Evolutionary conservation across 2,888 invertebrate genomes (phyloP), one percentile per base, ranked within the genome.

Genomic region (Phortica magna): DNA sequence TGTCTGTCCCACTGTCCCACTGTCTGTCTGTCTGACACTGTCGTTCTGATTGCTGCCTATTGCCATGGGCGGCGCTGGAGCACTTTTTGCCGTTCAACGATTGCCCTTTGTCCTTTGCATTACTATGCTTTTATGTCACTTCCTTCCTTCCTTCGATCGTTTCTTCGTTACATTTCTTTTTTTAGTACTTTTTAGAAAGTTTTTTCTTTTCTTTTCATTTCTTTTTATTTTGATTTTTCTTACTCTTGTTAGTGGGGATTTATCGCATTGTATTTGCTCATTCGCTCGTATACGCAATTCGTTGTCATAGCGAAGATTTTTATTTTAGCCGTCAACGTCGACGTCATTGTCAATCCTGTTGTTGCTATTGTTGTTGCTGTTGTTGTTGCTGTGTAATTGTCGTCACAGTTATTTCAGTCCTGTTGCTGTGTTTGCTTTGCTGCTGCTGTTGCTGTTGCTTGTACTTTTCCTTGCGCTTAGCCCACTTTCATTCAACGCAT

Each of bases 51-150:
- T 85, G 87, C 83, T 81, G 88, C 87, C 85, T 85, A 87, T 85
- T 84, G 87, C 87, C 88, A 85, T 83, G 83, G 87, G 88, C 85
- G 85, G 87, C 88, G 88, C 83, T 14, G 48, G 48, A 48, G 48
- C 2, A 87, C 82, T 81, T 84, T 85, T 85, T 87, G 85, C 88
- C 84, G 85, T 85, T 80, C 87, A 82, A 79, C 87, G 88, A 83
- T 83, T 85, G 88, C 87, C 87, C 87, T 88, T 82, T 88, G 88
- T 88, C 79, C 78, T 67, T 67, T 67, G 67, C 67, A 67, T 19
- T 59, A 17, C 59, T 39, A 41, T 17, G n/a, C 42, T 42, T 14
- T 17, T 31, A 31, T 31, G 31, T 31, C 31, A 31, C 31, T 65
- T 17, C 65, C 41, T 10, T 39, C 65, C 41, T 67, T 67, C 42